Evolutionary conservation across 2,113 vertebrate genomes (phyloP), one percentile per base, ranked within the genome.

Genomic region (Rhizomys pruinosus): DNA sequence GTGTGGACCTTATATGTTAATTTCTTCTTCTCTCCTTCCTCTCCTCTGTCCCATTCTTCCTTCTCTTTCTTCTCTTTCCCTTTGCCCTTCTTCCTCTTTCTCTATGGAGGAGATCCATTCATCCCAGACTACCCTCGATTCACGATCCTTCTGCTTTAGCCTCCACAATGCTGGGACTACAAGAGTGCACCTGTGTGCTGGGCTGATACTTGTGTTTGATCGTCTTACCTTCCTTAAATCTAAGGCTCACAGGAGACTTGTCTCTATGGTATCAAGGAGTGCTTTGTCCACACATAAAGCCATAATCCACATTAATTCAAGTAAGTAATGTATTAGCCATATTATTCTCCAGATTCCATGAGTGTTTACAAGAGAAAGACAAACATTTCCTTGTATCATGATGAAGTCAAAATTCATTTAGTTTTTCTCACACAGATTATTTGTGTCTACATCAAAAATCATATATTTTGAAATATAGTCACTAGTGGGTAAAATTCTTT

Each of bases 391-490:
- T 81, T 66, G 3, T 19, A 89, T 61, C n/a, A 73, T 57, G 10
- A 8, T 59, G 5, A 74, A 69, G 91, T 57, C 73, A n/a, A 87
- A 80, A 34, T 76, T 86, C 84, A 15, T 5, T 20, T 25, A 85
- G 85, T 84, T 92, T 93, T 82, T 0, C 5, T 90, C 15, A 80
- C 6, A 88, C n/a, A n/a, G n/a, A n/a, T n/a, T n/a, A 13, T 94
- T 15, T 94, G 1, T 86, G 15, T 66, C 7, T 55, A 34, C 13
- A 76, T 57, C 74, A 66, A 68, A 82, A 34, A 20, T 79, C 0
- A 73, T 23, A 81, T 87, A 1, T 77, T 79, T 47, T 39, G 20
- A 13, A 57, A 7, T 64, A 11, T 88, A 85, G 37, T 90, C 25
- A 80, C 44, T 76, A 77, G 1, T 77, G 10, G 8, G 0, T 88